Percentiles rank a stretch among this genome's conserved stretches.
Conservation (phyloP, 2,797 vertebrate genomes). For the Bradypodion ventrale region DNA sequence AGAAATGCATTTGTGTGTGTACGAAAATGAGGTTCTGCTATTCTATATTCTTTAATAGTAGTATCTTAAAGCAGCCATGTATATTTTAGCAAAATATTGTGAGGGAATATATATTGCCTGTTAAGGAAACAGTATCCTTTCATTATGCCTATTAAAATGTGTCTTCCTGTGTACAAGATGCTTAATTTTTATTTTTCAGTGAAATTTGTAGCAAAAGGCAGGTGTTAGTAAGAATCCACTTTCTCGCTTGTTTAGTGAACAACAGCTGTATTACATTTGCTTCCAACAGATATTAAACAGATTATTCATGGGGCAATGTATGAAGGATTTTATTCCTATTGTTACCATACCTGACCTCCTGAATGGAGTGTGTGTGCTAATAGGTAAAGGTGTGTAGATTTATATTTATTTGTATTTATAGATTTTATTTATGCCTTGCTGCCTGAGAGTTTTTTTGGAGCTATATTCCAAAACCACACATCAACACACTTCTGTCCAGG, state of each 20-base stretch:
- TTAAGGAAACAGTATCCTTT: conserved; percentile 74
- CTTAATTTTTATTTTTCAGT: conserved; percentile 1
- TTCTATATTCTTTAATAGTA: conserved; percentile 55
- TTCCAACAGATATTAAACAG: not conserved
- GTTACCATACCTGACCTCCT: not conserved
- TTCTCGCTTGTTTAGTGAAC: not conserved
- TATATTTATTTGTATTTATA: too few relatives aligned
- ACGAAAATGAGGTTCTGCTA: conserved; percentile 68
- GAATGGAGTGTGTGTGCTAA: too few relatives aligned
- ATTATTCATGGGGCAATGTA: not conserved
- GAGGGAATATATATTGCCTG: conserved; percentile 33
- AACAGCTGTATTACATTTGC: not conserved
- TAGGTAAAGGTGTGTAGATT: too few relatives aligned
- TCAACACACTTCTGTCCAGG: too few relatives aligned
- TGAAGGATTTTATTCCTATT: not conserved
- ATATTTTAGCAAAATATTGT: conserved; percentile 26
- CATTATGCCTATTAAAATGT: not conserved
- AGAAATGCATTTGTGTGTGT: conserved; percentile 61
- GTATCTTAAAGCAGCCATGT: conserved; percentile 52
- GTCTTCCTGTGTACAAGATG: not conserved
- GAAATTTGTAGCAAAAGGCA: not conserved
- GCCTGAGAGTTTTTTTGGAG: too few relatives aligned
- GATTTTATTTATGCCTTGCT: too few relatives aligned
- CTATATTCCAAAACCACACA: too few relatives aligned
- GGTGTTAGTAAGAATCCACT: not conserved